Conservation (phyloP, 2,113 vertebrate genomes). For the Synodontis membranacea region DNA sequence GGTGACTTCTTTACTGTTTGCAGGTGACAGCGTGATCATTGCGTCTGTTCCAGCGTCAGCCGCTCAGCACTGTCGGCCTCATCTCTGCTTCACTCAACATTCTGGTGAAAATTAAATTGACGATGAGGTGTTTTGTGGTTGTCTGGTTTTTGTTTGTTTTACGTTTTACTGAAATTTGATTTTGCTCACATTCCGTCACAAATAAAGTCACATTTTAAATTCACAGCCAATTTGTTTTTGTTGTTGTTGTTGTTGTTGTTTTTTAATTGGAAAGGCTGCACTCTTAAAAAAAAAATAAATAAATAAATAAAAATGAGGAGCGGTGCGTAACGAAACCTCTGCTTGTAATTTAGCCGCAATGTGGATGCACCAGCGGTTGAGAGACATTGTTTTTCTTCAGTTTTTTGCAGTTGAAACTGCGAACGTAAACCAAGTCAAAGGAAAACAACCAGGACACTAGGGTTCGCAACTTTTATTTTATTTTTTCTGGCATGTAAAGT, state of each 20-base stretch:
- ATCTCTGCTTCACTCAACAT: background rate
- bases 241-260: too few species aligned
- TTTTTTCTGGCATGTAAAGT: conserved; percentile 96
- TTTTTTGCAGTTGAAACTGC: background rate
- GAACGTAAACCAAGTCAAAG: conserved; percentile 11
- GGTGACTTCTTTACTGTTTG: conserved; percentile 41
- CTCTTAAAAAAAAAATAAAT: background rate
- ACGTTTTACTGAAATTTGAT: background rate
- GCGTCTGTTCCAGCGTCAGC: conserved; percentile 40
- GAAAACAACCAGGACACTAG: conserved; percentile 56
- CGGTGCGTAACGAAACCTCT: background rate
- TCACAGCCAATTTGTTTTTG: background rate
- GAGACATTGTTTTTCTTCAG: background rate
- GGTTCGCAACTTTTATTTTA: conserved; percentile 88
- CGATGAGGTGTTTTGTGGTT: background rate
- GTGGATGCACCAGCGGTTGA: background rate
- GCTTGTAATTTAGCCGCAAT: background rate
- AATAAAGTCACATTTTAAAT: conserved; percentile 46
- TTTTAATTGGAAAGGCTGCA: background rate
- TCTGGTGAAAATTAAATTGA: background rate
- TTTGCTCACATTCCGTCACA: conserved; percentile 36
- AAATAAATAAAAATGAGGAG: background rate
- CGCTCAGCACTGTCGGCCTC: background rate
- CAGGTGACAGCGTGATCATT: conserved; percentile 60
- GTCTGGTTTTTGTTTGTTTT: background rate